phyloP scores from a whole-genome alignment of 2,113 vertebrate genomes.

The Chauna torquata region DNA sequence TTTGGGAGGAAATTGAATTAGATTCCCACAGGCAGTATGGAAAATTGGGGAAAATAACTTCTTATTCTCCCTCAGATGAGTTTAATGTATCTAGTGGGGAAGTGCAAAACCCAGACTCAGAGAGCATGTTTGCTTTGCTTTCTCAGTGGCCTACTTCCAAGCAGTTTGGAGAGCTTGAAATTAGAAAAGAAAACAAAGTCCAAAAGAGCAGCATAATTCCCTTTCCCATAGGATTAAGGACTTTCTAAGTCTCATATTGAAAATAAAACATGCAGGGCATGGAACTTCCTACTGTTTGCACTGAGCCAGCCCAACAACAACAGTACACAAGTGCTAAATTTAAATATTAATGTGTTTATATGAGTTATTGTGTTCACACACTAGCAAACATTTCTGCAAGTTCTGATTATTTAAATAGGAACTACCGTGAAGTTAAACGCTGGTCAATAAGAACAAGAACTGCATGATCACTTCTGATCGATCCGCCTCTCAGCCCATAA shows the following conservation, averaged over 20 bases:
- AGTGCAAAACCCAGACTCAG: not conserved
- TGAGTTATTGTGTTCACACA: not conserved
- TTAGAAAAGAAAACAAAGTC: constrained; percentile 49
- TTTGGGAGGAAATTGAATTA: constrained; percentile 86
- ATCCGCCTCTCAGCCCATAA: not conserved
- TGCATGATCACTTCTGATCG: not conserved
- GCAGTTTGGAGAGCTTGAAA: constrained; percentile 36
- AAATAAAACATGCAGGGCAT: not conserved
- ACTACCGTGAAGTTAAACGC: not conserved
- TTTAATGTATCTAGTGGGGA: constrained; percentile 75
- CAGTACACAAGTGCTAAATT: not conserved
- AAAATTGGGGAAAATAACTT: constrained; percentile 85
- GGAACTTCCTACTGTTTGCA: not conserved
- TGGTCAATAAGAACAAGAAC: not conserved
- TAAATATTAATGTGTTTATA: not conserved
- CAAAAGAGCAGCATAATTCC: not conserved
- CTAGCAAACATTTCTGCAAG: not conserved
- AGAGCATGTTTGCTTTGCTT: constrained; percentile 29
- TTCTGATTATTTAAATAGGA: not conserved
- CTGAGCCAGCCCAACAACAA: not conserved
- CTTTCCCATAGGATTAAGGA: not conserved
- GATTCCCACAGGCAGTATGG: constrained; percentile 80
- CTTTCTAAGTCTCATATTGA: not conserved
- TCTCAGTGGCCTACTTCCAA: constrained; percentile 66
- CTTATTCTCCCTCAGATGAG: constrained; percentile 71